phyloP scores from a whole-genome alignment of 1,140 invertebrate species.

The Episyrphus balteatus region DNA sequence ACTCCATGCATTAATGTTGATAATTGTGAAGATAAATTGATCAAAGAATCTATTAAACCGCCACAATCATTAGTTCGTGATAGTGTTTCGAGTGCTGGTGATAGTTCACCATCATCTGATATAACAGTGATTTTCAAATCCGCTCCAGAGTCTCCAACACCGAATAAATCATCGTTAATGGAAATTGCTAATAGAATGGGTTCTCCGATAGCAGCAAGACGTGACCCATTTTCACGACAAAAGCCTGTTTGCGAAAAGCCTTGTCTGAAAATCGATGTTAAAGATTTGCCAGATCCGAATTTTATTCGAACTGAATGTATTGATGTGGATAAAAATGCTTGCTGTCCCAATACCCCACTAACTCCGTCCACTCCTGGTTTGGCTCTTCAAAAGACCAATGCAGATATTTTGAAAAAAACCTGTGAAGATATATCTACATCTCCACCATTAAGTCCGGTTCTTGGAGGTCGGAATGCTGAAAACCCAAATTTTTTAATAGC shows the following conservation, averaged over 20 bases:
- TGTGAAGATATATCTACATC: not conserved
- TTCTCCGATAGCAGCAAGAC: not conserved
- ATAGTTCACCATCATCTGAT: not conserved
- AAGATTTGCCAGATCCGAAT: slow-evolving; percentile 9
- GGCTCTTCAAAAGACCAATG: too few species aligned
- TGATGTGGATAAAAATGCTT: too few species aligned
- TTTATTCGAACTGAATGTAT: too few species aligned
- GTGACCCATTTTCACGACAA: slow-evolving; percentile 17
- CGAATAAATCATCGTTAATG: too few species aligned
- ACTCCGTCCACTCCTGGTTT: too few species aligned
- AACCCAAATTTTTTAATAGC: slow-evolving; percentile 16
- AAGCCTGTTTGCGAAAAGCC: slow-evolving; percentile 17
- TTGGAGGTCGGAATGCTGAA: not conserved
- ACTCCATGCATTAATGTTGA: not conserved
- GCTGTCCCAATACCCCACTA: too few species aligned
- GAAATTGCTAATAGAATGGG: too few species aligned
- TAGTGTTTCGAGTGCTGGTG: not conserved
- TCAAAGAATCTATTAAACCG: not conserved
- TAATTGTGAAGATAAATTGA: not conserved
- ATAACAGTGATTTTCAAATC: too few species aligned
- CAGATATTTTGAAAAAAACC: not conserved
- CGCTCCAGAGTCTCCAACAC: too few species aligned
- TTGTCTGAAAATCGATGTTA: slow-evolving; percentile 26
- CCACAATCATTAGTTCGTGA: not conserved
- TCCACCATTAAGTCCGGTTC: not conserved